Percentiles rank a stretch among this genome's conserved stretches.
Evolutionary conservation across 2,113 vertebrate genomes (phyloP).

Genomic region (Psilopsiagon aurifrons): DNA sequence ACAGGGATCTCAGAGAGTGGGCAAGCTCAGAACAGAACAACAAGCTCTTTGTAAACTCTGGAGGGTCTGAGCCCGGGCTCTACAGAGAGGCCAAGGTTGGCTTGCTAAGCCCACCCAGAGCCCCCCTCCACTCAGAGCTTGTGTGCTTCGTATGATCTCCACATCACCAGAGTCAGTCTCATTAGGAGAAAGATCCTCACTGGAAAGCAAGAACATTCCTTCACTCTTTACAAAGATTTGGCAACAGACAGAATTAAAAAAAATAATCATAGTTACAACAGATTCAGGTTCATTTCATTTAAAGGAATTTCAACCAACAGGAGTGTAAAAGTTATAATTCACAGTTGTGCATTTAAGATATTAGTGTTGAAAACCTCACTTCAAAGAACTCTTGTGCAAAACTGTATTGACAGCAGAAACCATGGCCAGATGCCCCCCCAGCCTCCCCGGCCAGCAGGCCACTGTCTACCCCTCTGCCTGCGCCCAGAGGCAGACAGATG

Average conservation of each 20-base stretch:
- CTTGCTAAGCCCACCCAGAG: neutral
- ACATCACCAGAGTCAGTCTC: conserved; percentile 23
- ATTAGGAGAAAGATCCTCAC: conserved; percentile 38
- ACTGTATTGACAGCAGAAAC: conserved; percentile 60
- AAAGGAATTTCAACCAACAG: conserved; percentile 65
- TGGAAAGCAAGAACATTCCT: conserved; percentile 52
- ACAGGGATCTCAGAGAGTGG: neutral
- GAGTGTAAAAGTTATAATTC: conserved; percentile 71
- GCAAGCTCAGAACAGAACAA: neutral
- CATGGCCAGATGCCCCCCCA: conserved; percentile 28
- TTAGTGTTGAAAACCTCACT: conserved; percentile 64
- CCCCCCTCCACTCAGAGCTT: neutral
- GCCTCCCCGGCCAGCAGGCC: neutral
- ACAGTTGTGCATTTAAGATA: conserved; percentile 71
- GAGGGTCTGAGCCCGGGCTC: neutral
- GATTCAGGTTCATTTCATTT: conserved; percentile 53
- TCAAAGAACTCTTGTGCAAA: conserved; percentile 70
- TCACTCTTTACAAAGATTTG: conserved; percentile 59
- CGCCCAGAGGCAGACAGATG: accelerated
- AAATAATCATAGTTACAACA: conserved; percentile 49
- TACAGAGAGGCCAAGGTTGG: neutral
- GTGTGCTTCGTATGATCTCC: neutral
- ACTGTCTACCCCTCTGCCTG: neutral
- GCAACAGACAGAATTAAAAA: conserved; percentile 61
- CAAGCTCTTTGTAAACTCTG: neutral